Evolutionary conservation across 2,888 invertebrate genomes (phyloP).

Genomic region (Brachyopa scutellaris): DNA sequence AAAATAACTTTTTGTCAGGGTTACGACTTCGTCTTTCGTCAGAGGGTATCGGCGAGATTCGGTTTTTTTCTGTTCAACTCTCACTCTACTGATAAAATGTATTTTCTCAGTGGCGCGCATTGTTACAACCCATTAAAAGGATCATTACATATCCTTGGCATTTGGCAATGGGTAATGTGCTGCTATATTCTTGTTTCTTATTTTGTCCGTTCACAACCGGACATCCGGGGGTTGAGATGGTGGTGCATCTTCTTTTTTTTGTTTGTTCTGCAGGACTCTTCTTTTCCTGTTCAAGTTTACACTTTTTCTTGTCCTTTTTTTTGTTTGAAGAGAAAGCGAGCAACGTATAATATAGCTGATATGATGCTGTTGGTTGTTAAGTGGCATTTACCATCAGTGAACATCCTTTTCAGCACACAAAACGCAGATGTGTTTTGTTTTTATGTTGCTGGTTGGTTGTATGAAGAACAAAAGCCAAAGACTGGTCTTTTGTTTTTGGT

Average conservation of each 20-base stretch:
- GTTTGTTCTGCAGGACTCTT: not conserved
- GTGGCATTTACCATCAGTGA: constrained; percentile 71
- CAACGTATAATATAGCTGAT: constrained; percentile 38
- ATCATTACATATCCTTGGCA: constrained; percentile 72
- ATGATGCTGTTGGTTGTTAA: constrained; percentile 62
- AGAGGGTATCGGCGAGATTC: constrained; percentile 5
- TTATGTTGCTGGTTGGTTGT: constrained; percentile 1
- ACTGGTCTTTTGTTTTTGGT: constrained; percentile 47
- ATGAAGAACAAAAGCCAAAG: constrained; percentile 53
- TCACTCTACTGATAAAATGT: constrained; percentile 39
- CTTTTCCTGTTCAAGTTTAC: constrained; percentile 65
- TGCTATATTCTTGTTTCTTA: constrained; percentile 61
- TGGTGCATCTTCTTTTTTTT: constrained; percentile 30
- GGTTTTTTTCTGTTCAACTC: constrained; percentile 1
- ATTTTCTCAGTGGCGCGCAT: constrained; percentile 65
- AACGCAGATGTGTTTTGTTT: constrained; percentile 15
- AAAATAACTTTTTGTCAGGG: constrained; percentile 72
- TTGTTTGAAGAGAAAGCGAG: not conserved
- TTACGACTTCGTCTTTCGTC: constrained; percentile 59
- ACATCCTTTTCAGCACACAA: constrained; percentile 52
- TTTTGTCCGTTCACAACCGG: constrained; percentile 56
- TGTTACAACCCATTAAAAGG: constrained; percentile 72
- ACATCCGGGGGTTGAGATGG: constrained; percentile 55
- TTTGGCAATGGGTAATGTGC: constrained; percentile 67
- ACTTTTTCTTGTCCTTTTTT: constrained; percentile 60